Evolutionary conservation across 1,140 invertebrate genomes (phyloP).

Genomic region (Eriocheir sinensis): DNA sequence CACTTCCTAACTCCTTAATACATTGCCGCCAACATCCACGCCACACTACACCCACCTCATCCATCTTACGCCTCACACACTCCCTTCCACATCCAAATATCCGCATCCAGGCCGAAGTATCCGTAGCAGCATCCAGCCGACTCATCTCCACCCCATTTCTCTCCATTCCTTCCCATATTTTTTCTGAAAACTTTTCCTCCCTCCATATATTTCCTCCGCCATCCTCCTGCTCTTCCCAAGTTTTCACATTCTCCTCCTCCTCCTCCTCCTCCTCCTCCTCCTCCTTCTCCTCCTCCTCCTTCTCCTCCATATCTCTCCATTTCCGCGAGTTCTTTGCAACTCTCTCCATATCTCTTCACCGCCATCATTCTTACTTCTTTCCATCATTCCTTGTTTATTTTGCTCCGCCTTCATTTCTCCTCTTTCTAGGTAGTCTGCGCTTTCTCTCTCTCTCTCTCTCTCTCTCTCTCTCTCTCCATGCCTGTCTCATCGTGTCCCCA

Average conservation of each 20-base stretch:
- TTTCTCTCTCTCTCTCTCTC: not conserved
- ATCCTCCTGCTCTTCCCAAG: not conserved
- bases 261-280: not conserved
- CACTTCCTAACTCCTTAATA: too few species aligned
- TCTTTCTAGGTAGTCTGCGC: too few species aligned
- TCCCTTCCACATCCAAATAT: not conserved
- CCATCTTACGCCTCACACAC: not conserved
- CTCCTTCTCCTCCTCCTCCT: slow-evolving; percentile 19
- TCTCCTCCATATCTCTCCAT: slow-evolving; percentile 13
- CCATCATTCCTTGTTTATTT: slow-evolving; percentile 5
- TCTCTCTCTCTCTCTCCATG: not conserved
- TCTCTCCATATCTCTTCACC: not conserved
- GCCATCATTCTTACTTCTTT: slow-evolving; percentile 24
- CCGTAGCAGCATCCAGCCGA: not conserved
- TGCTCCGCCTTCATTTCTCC: not conserved
- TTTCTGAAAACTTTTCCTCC: slow-evolving; percentile 4
- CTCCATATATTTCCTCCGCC: slow-evolving; percentile 11
- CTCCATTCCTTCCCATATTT: slow-evolving; percentile 15
- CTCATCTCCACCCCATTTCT: not conserved
- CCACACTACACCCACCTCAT: not conserved
- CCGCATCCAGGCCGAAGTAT: not conserved
- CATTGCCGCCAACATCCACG: too few species aligned
- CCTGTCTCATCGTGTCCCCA: not conserved
- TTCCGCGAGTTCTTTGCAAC: not conserved
- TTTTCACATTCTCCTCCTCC: slow-evolving; percentile 3